phyloP scores from a whole-genome alignment of 35 echinoderm and acorn worm species.

The Eucidaris tribuloides region DNA sequence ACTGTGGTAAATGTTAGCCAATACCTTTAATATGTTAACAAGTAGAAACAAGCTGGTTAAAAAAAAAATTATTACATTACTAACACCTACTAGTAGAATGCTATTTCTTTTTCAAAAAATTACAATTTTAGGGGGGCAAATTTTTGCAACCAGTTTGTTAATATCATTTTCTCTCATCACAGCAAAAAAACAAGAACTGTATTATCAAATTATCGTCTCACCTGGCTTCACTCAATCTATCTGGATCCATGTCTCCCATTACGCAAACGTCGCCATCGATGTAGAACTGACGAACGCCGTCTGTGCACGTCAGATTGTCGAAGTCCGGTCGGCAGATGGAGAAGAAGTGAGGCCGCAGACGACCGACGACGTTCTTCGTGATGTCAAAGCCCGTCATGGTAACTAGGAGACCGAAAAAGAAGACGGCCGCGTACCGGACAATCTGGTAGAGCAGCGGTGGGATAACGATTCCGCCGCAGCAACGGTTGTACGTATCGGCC shows the following conservation, averaged over 20 bases:
- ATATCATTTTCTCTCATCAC: too few relatives aligned
- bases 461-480: constrained; percentile 76
- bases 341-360: constrained; percentile 92
- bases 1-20: too few relatives aligned
- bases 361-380: constrained; percentile 86
- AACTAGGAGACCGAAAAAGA: constrained; percentile 76
- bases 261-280: constrained; percentile 72
- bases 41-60: too few relatives aligned
- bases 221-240: constrained; percentile 52
- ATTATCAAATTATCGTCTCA: neutral
- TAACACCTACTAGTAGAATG: too few relatives aligned
- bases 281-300: constrained; percentile 55
- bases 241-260: constrained; percentile 23
- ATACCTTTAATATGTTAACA: too few relatives aligned
- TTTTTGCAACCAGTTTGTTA: too few relatives aligned
- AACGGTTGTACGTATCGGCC: constrained; percentile 76
- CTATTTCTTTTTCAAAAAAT: too few relatives aligned
- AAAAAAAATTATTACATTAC: too few relatives aligned
- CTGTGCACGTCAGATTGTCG: constrained; percentile 50
- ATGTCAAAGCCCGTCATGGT: constrained; percentile 74
- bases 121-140: too few relatives aligned
- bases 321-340: constrained; percentile 73
- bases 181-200: too few relatives aligned
- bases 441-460: constrained; percentile 80
- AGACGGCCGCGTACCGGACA: constrained; percentile 45